Evolutionary conservation across 92 coral and sea anemone species (phyloP).

Genomic region (Porites rus): DNA sequence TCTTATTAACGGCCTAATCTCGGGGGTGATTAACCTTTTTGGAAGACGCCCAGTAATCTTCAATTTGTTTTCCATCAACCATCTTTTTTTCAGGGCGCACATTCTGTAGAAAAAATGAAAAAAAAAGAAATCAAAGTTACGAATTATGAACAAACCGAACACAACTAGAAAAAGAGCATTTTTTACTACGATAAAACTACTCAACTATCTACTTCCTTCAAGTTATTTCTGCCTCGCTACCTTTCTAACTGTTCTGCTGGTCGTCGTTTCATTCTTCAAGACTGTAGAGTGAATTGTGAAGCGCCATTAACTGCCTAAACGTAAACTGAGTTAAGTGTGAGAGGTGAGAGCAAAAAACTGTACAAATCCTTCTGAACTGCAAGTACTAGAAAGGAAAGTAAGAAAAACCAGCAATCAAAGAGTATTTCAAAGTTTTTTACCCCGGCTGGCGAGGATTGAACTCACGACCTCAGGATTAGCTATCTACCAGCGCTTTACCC

Average conservation of each 20-base stretch:
- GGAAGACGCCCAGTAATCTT: conserved; percentile 97
- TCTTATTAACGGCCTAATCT: too few relatives aligned
- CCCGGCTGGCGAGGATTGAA: too few relatives aligned
- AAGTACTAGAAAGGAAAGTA: too few relatives aligned
- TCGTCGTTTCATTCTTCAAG: not conserved
- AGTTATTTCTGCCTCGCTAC: not conserved
- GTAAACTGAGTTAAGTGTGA: too few relatives aligned
- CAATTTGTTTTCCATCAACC: conserved; percentile 89
- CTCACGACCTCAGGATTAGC: too few relatives aligned
- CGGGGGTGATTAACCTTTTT: conserved; percentile 73
- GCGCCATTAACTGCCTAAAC: not conserved
- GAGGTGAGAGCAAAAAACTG: too few relatives aligned
- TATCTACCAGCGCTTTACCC: too few relatives aligned
- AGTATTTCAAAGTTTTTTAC: too few relatives aligned
- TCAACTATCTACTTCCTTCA: not conserved
- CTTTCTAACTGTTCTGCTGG: not conserved
- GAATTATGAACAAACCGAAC: not conserved
- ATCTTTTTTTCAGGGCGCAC: conserved; percentile 92
- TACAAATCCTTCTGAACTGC: too few relatives aligned
- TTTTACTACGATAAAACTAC: not conserved
- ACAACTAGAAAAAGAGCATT: not conserved
- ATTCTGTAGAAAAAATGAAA: conserved; percentile 54
- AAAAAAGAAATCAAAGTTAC: not conserved
- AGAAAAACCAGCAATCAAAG: too few relatives aligned
- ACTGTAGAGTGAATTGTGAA: not conserved